These are phyloP conservation scores for Drosophila quasianomalipes DNA, from an alignment of 2,888 invertebrate genomes.

Conservation along the genomic window DNA sequence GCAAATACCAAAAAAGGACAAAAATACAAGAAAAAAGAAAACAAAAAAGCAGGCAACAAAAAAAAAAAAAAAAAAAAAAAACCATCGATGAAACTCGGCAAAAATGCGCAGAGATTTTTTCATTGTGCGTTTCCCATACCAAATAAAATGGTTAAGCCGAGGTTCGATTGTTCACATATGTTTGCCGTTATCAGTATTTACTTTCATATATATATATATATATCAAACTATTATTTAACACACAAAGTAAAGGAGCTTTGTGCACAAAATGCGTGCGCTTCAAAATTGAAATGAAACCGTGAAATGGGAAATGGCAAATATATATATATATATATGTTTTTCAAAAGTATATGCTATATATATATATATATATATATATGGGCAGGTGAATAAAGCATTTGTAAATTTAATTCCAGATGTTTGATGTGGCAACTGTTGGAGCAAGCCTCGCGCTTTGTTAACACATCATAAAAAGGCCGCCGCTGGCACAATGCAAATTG, in stretches of 20 bases:
- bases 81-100: not conserved
- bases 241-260: not conserved
- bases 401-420: not conserved
- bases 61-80: slow-evolving; percentile 7
- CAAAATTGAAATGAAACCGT: not conserved
- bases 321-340: not conserved
- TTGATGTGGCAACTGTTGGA: slow-evolving; percentile 19
- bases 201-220: not conserved
- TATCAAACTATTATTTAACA: not conserved
- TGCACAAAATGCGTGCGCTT: too few species aligned
- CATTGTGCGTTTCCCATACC: not conserved
- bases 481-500: slow-evolving; percentile 40
- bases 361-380: not conserved
- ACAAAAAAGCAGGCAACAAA: not conserved
- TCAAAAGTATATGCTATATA: not conserved
- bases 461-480: slow-evolving; percentile 19
- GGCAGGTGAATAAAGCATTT: not conserved
- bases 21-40: not conserved
- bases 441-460: slow-evolving; percentile 42
- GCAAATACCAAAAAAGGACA: not conserved
- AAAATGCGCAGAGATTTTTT: not conserved
- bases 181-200: not conserved
- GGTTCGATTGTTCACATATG: slow-evolving; percentile 18
- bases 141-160: not conserved
- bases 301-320: not conserved